Percentiles rank a stretch among this genome's conserved stretches.
Conservation (phyloP, 2,797 vertebrate species). For the Australoheros facetus region DNA sequence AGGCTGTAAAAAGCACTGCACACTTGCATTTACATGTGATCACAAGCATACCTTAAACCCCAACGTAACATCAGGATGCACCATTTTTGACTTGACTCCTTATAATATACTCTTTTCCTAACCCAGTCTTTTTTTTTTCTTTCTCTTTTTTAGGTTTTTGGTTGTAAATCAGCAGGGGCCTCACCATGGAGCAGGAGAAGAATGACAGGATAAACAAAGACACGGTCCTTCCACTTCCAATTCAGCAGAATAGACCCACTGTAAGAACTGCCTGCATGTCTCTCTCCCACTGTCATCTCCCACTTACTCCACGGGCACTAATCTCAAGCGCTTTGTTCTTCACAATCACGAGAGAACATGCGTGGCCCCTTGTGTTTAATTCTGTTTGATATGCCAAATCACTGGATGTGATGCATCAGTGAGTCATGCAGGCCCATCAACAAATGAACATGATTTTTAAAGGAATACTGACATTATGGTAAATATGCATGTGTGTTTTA, state of each 20-base stretch:
- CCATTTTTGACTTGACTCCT: conserved; percentile 8
- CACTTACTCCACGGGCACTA: conserved; percentile 33
- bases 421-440: conserved; percentile 34
- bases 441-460: conserved; percentile 24
- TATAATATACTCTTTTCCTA: background rate
- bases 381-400: conserved; percentile 53
- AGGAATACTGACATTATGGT: background rate
- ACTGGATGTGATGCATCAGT: conserved; percentile 31
- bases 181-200: conserved; percentile 61
- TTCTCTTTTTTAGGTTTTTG: conserved; percentile 30
- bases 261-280: conserved; percentile 62
- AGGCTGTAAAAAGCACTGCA: conserved; percentile 6
- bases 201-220: conserved; percentile 50
- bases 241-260: conserved; percentile 56
- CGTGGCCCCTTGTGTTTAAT: conserved; percentile 26
- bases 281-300: conserved; percentile 44
- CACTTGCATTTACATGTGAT: conserved; percentile 4
- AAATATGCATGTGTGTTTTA: background rate
- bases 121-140: background rate
- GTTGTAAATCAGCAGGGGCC: conserved; percentile 27
- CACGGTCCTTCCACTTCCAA: conserved; percentile 23
- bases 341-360: conserved; percentile 45
- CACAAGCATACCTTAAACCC: background rate
- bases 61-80: conserved; percentile 2
- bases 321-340: conserved; percentile 58